Evolutionary conservation across 1,140 invertebrate genomes (phyloP).

Genomic region (Bicyclus anynana): DNA sequence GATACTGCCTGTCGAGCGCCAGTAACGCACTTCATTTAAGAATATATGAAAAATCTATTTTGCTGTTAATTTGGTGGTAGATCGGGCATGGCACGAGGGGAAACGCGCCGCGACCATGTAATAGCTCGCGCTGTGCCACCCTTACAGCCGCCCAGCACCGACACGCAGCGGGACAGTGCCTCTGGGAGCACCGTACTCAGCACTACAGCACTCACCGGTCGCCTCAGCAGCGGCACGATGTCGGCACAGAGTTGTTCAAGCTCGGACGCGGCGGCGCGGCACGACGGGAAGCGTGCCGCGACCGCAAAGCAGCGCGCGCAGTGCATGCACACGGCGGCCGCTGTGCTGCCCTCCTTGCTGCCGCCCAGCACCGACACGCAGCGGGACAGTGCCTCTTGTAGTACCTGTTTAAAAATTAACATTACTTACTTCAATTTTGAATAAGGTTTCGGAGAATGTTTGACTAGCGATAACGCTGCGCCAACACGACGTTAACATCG

Average conservation of each 20-base stretch:
- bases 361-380: conserved; percentile 92
- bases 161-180: conserved; percentile 94
- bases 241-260: conserved; percentile 92
- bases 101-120: conserved; percentile 97
- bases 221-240: conserved; percentile 74
- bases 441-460: too few relatives aligned
- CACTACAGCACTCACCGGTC: conserved; percentile 37
- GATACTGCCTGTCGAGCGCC: too few relatives aligned
- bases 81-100: conserved; percentile 90
- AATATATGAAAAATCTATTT: too few relatives aligned
- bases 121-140: conserved; percentile 91
- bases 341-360: conserved; percentile 88
- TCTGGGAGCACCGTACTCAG: conserved; percentile 90
- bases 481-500: too few relatives aligned
- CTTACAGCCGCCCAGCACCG: conserved; percentile 89
- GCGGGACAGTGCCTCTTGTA: conserved; percentile 92
- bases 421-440: too few relatives aligned
- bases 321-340: conserved; percentile 95
- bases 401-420: conserved; percentile 75
- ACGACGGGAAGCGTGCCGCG: conserved; percentile 94
- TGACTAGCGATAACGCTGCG: too few relatives aligned
- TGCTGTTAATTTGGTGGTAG: too few relatives aligned
- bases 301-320: conserved; percentile 95
- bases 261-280: conserved; percentile 91
- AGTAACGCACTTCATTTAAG: too few relatives aligned